Percentiles rank a stretch among this genome's conserved stretches.
phyloP scores from a whole-genome alignment of 2,888 invertebrate genomes.

The Drosophila macrospina region DNA sequence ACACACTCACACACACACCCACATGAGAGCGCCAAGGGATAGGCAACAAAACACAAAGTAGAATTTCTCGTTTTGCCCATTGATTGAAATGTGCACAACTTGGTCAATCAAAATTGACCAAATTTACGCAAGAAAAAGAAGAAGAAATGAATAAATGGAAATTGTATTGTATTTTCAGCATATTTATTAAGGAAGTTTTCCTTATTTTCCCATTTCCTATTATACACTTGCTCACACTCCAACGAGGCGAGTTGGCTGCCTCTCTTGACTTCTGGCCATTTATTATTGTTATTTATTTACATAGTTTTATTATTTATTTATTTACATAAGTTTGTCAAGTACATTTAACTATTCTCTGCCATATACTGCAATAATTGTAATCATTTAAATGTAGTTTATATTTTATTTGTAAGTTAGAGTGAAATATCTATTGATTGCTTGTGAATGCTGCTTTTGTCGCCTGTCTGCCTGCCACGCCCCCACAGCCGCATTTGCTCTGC shows the following conservation, averaged over 20 bases:
- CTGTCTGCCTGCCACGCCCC: background rate
- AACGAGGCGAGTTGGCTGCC: too few species aligned
- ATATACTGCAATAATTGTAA: too few species aligned
- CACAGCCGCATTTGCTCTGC: too few species aligned
- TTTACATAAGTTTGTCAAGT: too few species aligned
- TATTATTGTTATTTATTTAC: too few species aligned
- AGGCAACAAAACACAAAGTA: constrained; percentile 11
- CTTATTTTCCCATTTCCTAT: background rate
- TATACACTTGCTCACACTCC: too few species aligned
- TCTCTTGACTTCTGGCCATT: too few species aligned
- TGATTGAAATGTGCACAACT: constrained; percentile 52
- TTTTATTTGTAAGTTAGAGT: background rate
- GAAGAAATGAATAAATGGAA: background rate
- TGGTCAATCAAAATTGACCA: constrained; percentile 53
- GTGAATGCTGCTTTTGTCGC: background rate
- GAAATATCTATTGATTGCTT: background rate
- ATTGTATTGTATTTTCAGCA: background rate
- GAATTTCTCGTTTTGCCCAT: background rate
- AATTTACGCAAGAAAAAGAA: constrained; percentile 3
- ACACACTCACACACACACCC: constrained; percentile 2
- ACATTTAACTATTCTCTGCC: too few species aligned
- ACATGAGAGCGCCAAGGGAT: constrained; percentile 22
- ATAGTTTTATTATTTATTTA: too few species aligned
- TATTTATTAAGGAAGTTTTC: constrained; percentile 9
- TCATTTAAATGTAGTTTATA: too few species aligned